Conservation (phyloP, 2,797 vertebrate species). For the Kryptopterus vitreolus region DNA sequence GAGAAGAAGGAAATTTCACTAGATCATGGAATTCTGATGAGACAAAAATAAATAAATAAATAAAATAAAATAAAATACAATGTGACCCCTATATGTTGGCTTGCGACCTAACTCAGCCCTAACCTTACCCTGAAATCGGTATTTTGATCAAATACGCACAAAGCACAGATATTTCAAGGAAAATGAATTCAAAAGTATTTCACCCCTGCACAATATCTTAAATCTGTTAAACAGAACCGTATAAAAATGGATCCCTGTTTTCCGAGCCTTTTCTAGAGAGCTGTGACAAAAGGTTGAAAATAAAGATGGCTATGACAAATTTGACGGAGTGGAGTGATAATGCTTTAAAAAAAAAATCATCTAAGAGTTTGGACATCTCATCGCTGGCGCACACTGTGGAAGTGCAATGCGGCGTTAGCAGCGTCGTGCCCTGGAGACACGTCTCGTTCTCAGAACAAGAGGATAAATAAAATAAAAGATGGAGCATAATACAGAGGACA, state of each 20-base stretch:
- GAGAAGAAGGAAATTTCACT: constrained; percentile 7
- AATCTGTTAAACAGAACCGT: no score
- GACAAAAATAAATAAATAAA: constrained; percentile 24
- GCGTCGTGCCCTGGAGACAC: background rate
- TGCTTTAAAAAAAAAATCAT: background rate
- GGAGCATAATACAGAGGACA: background rate
- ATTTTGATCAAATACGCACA: no score
- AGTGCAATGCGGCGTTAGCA: background rate
- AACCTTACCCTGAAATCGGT: background rate
- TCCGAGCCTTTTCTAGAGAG: background rate
- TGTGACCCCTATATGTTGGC: constrained; percentile 17
- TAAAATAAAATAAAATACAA: no score
- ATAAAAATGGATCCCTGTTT: no score
- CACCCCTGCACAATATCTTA: background rate
- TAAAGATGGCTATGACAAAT: background rate
- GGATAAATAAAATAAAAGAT: background rate
- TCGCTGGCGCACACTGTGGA: background rate
- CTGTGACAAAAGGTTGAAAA: background rate
- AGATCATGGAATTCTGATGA: constrained; percentile 32
- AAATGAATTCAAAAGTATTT: background rate
- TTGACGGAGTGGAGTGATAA: background rate
- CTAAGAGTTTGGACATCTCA: background rate
- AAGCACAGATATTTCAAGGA: background rate
- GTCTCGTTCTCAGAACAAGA: background rate
- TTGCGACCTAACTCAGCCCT: background rate